Evolutionary conservation across 2,797 vertebrate species (phyloP).

Genomic region (Periparus ater): DNA sequence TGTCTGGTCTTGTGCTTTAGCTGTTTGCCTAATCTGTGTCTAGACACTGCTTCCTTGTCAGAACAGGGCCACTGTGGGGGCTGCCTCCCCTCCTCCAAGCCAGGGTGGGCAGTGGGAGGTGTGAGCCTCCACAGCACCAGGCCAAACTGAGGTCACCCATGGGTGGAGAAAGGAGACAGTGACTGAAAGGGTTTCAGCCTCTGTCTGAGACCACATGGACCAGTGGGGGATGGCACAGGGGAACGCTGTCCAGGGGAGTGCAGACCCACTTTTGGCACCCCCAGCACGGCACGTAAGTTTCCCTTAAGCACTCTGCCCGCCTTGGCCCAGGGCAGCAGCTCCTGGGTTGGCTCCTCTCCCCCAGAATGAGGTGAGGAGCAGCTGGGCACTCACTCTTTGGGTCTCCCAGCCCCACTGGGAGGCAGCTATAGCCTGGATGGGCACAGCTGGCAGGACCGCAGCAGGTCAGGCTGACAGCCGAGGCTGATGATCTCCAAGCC

Average conservation of each 20-base stretch:
- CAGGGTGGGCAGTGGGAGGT: background rate
- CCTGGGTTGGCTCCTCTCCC: background rate
- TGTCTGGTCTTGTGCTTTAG: background rate
- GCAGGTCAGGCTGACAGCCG: background rate
- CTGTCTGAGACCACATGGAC: background rate
- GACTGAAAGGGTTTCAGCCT: background rate
- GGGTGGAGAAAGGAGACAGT: background rate
- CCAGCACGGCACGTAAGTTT: accelerated
- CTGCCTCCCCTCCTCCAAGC: background rate
- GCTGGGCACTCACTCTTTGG: background rate
- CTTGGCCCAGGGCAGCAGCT: background rate
- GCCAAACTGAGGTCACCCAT: accelerated
- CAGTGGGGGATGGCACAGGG: background rate
- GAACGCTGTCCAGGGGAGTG: background rate
- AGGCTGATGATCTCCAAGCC: background rate
- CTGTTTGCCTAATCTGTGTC: constrained; percentile 20
- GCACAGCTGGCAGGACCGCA: background rate
- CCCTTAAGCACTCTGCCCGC: accelerated
- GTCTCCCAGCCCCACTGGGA: background rate
- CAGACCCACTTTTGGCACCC: background rate
- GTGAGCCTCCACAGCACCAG: background rate
- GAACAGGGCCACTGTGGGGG: background rate
- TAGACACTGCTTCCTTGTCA: background rate
- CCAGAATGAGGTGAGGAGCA: background rate
- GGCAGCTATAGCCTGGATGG: background rate